Evolutionary conservation across 2,888 invertebrate species (phyloP).

Genomic region (Sphecodes monilicornis): DNA sequence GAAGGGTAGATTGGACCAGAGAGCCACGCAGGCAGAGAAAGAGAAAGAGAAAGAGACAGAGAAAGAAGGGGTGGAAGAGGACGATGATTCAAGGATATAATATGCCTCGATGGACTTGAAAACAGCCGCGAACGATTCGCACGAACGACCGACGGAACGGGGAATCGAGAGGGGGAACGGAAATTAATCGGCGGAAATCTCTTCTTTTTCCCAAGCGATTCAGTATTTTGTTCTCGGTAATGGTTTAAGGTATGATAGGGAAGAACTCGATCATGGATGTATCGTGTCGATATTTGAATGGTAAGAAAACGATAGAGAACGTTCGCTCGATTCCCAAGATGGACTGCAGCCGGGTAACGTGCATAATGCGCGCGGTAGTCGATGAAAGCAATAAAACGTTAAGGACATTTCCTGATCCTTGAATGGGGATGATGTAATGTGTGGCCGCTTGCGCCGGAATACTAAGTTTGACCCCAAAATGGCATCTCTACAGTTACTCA

Average conservation of each 20-base stretch:
- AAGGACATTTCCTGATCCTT: neutral
- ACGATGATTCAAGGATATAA: conserved; percentile 53
- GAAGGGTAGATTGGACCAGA: conserved; percentile 24
- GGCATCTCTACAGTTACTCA: neutral
- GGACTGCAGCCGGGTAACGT: conserved; percentile 21
- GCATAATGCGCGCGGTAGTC: conserved; percentile 32
- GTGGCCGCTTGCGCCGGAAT: neutral
- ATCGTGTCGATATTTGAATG: conserved; percentile 39
- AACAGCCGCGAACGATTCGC: conserved; percentile 58
- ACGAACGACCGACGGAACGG: conserved; percentile 38
- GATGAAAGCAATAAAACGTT: conserved; percentile 41
- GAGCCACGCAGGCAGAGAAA: conserved; percentile 15
- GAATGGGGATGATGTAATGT: neutral
- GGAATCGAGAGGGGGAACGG: conserved; percentile 34
- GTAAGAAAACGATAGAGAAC: conserved; percentile 8
- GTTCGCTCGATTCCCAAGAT: conserved; percentile 22
- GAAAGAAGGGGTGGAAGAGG: conserved; percentile 22
- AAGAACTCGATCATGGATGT: conserved; percentile 1
- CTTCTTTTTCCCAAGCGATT: conserved; percentile 39
- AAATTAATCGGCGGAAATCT: conserved; percentile 63
- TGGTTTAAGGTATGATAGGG: conserved; percentile 30
- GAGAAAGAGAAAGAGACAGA: conserved; percentile 7
- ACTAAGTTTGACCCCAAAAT: neutral
- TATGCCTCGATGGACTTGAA: conserved; percentile 61
- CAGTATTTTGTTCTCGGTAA: conserved; percentile 33